Conservation (phyloP, 2,113 vertebrate species). For the Empidonax traillii region DNA sequence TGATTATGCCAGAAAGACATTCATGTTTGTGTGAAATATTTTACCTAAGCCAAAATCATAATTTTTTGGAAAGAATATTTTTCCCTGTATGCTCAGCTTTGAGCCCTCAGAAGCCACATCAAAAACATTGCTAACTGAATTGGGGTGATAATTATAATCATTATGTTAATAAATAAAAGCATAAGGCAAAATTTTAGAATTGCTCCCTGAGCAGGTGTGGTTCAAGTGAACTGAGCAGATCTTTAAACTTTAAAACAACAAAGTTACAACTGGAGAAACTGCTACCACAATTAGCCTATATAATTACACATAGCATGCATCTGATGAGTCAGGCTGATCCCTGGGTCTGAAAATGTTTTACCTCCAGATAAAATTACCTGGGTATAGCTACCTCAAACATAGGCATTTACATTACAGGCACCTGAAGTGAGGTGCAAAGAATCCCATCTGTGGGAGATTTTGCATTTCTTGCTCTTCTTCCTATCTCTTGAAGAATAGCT, state of each 20-base stretch:
- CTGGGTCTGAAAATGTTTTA: neutral
- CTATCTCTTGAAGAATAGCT: neutral
- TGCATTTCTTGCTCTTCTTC: neutral
- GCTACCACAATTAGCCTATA: neutral
- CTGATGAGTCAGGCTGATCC: conserved; percentile 19
- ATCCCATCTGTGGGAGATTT: neutral
- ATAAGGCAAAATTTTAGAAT: neutral
- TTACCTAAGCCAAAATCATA: neutral
- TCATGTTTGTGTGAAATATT: neutral
- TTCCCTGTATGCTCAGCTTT: neutral
- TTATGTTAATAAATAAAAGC: neutral
- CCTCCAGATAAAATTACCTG: neutral
- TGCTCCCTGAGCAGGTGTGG: neutral
- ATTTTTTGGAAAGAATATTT: neutral
- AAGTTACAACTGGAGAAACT: conserved; percentile 3
- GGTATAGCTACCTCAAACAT: neutral
- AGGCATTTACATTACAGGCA: neutral
- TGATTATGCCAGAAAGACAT: neutral
- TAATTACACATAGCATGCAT: neutral
- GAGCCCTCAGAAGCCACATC: conserved; percentile 13
- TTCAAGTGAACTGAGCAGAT: neutral
- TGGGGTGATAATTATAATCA: conserved; percentile 8
- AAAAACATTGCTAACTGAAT: neutral
- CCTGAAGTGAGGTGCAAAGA: neutral
- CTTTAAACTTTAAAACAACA: neutral